Percentiles rank a stretch among this genome's conserved stretches.
These are phyloP conservation scores for Crossoptilon crossoptilon DNA, from an alignment of 2,797 vertebrate species.

Conservation along the genomic window DNA sequence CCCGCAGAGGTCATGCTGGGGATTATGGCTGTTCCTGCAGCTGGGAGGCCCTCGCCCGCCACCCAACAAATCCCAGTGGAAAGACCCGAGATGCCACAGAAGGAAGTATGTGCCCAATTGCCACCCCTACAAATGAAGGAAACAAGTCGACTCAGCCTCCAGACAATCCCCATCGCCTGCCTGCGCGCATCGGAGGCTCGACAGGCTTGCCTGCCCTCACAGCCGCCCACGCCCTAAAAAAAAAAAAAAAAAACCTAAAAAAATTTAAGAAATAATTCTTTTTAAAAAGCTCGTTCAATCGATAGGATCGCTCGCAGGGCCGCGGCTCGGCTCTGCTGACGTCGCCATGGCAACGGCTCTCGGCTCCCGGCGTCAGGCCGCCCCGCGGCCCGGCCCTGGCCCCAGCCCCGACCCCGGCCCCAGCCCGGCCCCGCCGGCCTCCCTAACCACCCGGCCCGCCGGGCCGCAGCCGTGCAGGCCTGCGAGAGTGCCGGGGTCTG, in stretches of 20 bases:
- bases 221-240: background rate
- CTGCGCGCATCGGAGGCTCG: background rate
- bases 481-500: background rate
- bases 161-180: background rate
- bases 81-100: background rate
- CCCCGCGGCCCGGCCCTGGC: background rate
- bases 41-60: background rate
- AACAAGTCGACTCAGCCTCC: background rate
- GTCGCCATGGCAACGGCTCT: constrained; percentile 81
- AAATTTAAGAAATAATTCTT: background rate
- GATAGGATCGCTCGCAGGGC: constrained; percentile 73
- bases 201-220: background rate
- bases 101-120: background rate
- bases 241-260: background rate
- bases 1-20: background rate
- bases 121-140: background rate
- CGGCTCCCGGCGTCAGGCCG: constrained; percentile 51
- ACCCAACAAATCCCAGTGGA: constrained; percentile 7
- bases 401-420: background rate
- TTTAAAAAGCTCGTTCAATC: constrained; percentile 65
- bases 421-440: background rate
- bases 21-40: constrained; percentile 32
- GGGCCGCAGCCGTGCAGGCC: too few relatives aligned
- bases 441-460: background rate
- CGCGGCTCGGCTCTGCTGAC: constrained; percentile 71